These are phyloP conservation scores for Candidula unifasciata DNA, from an alignment of 2,888 invertebrate species.

Conservation along the genomic window DNA sequence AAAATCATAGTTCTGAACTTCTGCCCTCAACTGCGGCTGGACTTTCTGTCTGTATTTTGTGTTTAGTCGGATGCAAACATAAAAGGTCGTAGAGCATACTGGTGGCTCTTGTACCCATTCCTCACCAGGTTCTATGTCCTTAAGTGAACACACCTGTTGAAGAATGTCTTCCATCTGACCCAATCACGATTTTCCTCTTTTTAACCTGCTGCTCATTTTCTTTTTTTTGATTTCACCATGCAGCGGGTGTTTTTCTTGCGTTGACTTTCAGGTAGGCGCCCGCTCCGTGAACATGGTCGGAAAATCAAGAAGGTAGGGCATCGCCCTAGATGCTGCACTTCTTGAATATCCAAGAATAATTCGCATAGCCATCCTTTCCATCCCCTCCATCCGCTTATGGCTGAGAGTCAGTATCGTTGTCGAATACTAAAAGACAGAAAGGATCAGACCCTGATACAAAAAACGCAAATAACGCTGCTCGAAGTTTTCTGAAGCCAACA, in stretches of 20 bases:
- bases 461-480: neutral
- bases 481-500: neutral
- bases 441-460: neutral
- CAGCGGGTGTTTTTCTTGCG: neutral
- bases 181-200: too few relatives aligned
- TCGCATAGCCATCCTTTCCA: neutral
- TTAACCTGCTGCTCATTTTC: neutral
- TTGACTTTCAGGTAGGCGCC: neutral
- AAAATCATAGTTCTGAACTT: too few relatives aligned
- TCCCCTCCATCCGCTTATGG: neutral
- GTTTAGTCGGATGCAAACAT: too few relatives aligned
- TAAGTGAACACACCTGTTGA: neutral
- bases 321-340: neutral
- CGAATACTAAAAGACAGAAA: neutral
- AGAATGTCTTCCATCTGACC: neutral
- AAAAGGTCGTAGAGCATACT: too few relatives aligned
- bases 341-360: neutral
- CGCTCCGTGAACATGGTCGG: neutral
- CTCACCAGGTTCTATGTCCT: too few relatives aligned
- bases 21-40: too few relatives aligned
- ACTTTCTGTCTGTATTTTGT: too few relatives aligned
- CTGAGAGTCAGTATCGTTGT: neutral
- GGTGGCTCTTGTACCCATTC: neutral
- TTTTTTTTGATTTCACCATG: neutral
- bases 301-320: neutral